phyloP scores from a whole-genome alignment of 2,113 vertebrate genomes.

The Stercorarius parasiticus region DNA sequence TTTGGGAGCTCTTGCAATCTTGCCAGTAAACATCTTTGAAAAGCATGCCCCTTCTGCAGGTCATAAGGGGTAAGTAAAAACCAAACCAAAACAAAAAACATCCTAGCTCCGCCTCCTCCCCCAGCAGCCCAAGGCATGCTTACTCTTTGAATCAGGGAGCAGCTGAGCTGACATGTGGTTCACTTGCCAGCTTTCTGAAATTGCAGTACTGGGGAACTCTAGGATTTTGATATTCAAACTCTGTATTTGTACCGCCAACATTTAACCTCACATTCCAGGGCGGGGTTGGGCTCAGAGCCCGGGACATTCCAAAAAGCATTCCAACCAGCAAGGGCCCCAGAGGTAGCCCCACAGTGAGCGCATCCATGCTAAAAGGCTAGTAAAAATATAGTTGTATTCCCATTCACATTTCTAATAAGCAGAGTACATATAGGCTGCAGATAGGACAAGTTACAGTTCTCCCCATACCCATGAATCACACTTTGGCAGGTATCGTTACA shows the following conservation, averaged over 20 bases:
- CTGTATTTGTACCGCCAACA: slow-evolving; percentile 19
- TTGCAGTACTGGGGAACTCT: slow-evolving; percentile 18
- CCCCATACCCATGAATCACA: neutral
- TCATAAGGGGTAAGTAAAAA: neutral
- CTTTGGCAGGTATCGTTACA: neutral
- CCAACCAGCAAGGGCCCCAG: slow-evolving; percentile 23
- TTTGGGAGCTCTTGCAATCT: neutral
- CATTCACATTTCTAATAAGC: neutral
- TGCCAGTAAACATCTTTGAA: neutral
- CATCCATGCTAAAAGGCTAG: neutral
- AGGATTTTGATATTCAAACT: slow-evolving; percentile 46
- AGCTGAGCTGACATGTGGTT: slow-evolving; percentile 53
- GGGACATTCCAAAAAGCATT: slow-evolving; percentile 70
- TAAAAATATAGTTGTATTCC: neutral
- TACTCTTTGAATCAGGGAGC: slow-evolving; percentile 2
- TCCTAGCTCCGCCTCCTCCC: neutral
- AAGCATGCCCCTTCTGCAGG: neutral
- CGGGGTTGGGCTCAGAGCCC: slow-evolving; percentile 38
- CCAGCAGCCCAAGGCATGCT: neutral
- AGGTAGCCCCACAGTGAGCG: slow-evolving; percentile 42
- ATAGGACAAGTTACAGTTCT: neutral
- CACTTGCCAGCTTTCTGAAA: slow-evolving; percentile 33
- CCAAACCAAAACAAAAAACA: neutral
- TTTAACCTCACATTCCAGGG: slow-evolving; percentile 64
- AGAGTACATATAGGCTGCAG: neutral